Evolutionary conservation across 2,888 invertebrate genomes (phyloP).

Genomic region (Oconnorella tubifera): DNA sequence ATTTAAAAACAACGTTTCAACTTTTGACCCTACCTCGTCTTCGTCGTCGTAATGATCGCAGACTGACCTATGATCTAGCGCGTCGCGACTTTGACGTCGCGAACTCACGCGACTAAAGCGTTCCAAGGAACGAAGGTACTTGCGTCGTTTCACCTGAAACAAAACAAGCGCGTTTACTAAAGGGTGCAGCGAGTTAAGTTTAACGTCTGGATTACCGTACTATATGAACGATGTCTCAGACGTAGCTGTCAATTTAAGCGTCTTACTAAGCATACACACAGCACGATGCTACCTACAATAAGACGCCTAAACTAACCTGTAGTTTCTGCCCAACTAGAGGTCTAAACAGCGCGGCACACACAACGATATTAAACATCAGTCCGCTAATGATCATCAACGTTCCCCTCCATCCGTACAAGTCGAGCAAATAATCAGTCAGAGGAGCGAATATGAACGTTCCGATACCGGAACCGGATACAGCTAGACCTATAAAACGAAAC

Average conservation of each 20-base stretch:
- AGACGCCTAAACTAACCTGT: too few relatives aligned
- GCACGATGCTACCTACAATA: too few relatives aligned
- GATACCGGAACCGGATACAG: constrained; percentile 54
- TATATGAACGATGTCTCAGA: too few relatives aligned
- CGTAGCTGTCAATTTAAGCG: too few relatives aligned
- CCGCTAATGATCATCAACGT: constrained; percentile 50
- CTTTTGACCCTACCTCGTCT: constrained; percentile 4
- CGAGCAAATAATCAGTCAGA: constrained; percentile 46
- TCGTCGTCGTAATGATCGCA: constrained; percentile 16
- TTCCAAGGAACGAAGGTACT: constrained; percentile 4
- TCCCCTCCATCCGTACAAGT: constrained; percentile 52
- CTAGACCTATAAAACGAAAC: constrained; percentile 33
- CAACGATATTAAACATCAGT: constrained; percentile 48
- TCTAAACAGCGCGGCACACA: constrained; percentile 49
- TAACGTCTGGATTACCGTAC: too few relatives aligned
- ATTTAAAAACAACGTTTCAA: too few relatives aligned
- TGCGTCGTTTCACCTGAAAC: constrained; percentile 1
- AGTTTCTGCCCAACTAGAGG: constrained; percentile 36
- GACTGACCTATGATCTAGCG: constrained; percentile 6
- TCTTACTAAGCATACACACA: too few relatives aligned
- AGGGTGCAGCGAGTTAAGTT: too few relatives aligned
- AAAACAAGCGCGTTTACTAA: too few relatives aligned
- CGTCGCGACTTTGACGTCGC: constrained; percentile 14
- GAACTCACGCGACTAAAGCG: constrained; percentile 17
- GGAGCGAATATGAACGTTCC: constrained; percentile 54